Conservation (phyloP, 1,140 invertebrate species). For the Anastrepha obliqua region DNA sequence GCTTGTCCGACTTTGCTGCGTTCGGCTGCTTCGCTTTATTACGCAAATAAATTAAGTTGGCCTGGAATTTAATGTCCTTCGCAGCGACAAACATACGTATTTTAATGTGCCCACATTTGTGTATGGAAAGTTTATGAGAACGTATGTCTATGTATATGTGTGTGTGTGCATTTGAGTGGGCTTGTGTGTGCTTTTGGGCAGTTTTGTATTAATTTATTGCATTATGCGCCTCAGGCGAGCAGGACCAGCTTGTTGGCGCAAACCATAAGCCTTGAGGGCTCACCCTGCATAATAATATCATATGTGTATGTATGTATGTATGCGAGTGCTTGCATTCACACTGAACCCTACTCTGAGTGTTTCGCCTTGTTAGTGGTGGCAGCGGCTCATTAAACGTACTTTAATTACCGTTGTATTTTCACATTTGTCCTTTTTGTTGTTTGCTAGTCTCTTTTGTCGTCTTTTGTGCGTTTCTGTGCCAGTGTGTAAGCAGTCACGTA, state of each 20-base stretch:
- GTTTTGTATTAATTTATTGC: slow-evolving; percentile 49
- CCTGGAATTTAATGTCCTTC: slow-evolving; percentile 48
- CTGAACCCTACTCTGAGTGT: not conserved
- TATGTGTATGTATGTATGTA: not conserved
- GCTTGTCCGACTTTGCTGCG: not conserved
- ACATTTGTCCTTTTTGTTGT: slow-evolving; percentile 17
- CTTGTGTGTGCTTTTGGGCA: slow-evolving; percentile 28
- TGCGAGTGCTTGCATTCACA: not conserved
- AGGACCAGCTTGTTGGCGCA: slow-evolving; percentile 30
- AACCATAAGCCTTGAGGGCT: slow-evolving; percentile 44
- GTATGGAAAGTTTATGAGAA: not conserved
- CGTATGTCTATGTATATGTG: not conserved
- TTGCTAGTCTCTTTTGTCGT: not conserved
- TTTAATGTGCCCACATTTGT: not conserved
- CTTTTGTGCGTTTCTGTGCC: not conserved
- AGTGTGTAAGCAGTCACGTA: not conserved
- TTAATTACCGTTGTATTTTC: slow-evolving; percentile 43
- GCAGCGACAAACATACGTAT: not conserved
- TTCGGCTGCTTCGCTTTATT: slow-evolving; percentile 23
- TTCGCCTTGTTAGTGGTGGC: slow-evolving; percentile 44
- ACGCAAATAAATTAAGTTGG: slow-evolving; percentile 51
- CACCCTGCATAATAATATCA: not conserved
- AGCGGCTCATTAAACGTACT: slow-evolving; percentile 17
- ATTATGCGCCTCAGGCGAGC: slow-evolving; percentile 29
- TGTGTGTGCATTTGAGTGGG: slow-evolving; percentile 1